Evolutionary conservation across 2,113 vertebrate genomes (phyloP).

Genomic region (Progne subis): DNA sequence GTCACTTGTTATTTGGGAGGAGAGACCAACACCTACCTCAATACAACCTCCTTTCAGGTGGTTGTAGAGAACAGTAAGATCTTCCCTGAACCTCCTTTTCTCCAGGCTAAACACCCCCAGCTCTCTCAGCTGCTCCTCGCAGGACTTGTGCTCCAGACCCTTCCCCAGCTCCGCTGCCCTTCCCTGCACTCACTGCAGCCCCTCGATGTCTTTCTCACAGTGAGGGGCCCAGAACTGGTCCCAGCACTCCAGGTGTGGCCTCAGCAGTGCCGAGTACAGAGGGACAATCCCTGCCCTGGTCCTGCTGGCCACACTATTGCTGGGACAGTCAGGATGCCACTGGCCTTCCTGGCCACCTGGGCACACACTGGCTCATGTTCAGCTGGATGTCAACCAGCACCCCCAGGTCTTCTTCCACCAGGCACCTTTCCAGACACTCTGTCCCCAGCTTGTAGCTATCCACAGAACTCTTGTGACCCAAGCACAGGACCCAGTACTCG

Average conservation of each 20-base stretch:
- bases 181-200: not conserved
- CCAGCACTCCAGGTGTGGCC: not conserved
- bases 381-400: not conserved
- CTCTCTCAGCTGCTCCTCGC: not conserved
- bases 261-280: not conserved
- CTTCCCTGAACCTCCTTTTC: not conserved
- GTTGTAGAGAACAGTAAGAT: not conserved
- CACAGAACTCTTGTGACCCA: not conserved
- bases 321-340: not conserved
- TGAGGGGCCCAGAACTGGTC: not conserved
- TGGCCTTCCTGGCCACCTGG: not conserved
- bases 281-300: not conserved
- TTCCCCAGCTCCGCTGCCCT: rapidly evolving
- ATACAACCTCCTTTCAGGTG: not conserved
- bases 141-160: not conserved
- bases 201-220: not conserved
- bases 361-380: not conserved
- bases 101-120: not conserved
- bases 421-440: not conserved
- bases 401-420: not conserved
- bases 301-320: not conserved
- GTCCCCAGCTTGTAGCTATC: not conserved
- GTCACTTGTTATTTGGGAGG: not conserved
- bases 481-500: not conserved
- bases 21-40: not conserved